phyloP scores from a whole-genome alignment of 2,888 invertebrate species.

The Metopia argyrocephala region DNA sequence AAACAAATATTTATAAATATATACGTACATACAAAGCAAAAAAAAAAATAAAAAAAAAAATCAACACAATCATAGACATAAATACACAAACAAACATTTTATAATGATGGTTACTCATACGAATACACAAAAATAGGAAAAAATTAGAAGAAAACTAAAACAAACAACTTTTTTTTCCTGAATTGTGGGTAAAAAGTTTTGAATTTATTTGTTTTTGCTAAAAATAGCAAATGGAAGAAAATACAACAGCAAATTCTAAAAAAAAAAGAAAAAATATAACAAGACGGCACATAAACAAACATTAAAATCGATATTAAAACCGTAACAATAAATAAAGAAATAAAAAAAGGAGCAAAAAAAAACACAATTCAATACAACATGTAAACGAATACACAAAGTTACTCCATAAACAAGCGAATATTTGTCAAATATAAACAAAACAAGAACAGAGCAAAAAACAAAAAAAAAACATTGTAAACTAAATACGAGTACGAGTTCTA shows the following conservation, averaged over 20 bases:
- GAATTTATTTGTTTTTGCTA: slow-evolving; percentile 61
- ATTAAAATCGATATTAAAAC: slow-evolving; percentile 36
- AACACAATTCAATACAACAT: slow-evolving; percentile 1
- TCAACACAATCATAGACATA: not conserved
- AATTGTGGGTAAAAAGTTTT: not conserved
- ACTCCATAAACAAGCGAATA: slow-evolving; percentile 2
- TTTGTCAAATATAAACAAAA: not conserved
- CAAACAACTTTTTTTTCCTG: too few species aligned
- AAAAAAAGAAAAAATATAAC: not conserved
- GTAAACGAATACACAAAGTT: not conserved
- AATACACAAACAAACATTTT: not conserved
- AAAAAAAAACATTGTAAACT: too few species aligned
- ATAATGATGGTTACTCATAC: too few species aligned
- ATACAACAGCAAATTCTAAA: slow-evolving; percentile 7
- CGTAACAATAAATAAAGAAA: slow-evolving; percentile 13
- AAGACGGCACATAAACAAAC: slow-evolving; percentile 63
- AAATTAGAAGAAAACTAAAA: too few species aligned
- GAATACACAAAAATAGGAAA: too few species aligned
- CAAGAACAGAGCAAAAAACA: not conserved
- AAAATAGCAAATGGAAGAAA: slow-evolving; percentile 69
- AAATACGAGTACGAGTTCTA: too few species aligned
- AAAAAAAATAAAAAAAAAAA: not conserved
- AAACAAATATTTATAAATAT: not conserved
- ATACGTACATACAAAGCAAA: not conserved
- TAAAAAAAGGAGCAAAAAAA: slow-evolving; percentile 9